Base-by-base conservation (phyloP, 1,140 invertebrate genomes). In the Drosophila pectinifera region DNA sequence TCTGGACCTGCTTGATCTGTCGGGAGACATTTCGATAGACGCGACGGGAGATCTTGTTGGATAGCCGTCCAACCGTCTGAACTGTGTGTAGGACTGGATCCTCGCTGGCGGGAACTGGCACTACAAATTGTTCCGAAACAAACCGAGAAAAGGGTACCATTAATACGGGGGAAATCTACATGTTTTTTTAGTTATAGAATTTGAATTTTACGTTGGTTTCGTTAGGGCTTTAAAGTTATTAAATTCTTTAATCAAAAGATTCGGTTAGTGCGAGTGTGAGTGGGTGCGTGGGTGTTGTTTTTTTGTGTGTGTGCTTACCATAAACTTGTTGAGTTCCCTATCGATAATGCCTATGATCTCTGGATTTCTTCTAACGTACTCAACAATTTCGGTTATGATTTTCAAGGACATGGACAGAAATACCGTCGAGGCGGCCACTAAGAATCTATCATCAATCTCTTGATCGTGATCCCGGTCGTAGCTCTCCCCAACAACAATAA, bases 61-160 rank as follows among this genome's bases (percentile, higher is more conserved):
- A 95, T 59, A 96, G 92, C 14, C 94, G 93, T 4, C 95, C 95
- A 26, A 96, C 94, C 0, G 95, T 96, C 92, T 96, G 95, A 34
- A 95, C 93, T 6, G 95, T 95, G 92, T 95, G 95, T 46, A 95
- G 80, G 13, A 95, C 94, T 76, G 95, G 95, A 88, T 96, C 95
- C 73, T 93, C 94, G 64, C 93, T 93, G 28, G 92, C 94, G 41
- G 94, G 93, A 74, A 94, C 93, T 74, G 94, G 94, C 73, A 88
- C 94, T 95, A 69, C 16, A 93, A 85, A 6, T 51, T 34, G 24
- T 28, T 18, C 5, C 24, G 5, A 28, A 49, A 16, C 24, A 26
- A 31, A n/a, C n/a, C n/a, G n/a, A 51, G 0, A 0, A 11, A 42
- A 51, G 36, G 28, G 28, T 6, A 13, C 7, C 11, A 64, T 63